Evolutionary conservation across 2,797 vertebrate species (phyloP).

Genomic region (Onychomys torridus): DNA sequence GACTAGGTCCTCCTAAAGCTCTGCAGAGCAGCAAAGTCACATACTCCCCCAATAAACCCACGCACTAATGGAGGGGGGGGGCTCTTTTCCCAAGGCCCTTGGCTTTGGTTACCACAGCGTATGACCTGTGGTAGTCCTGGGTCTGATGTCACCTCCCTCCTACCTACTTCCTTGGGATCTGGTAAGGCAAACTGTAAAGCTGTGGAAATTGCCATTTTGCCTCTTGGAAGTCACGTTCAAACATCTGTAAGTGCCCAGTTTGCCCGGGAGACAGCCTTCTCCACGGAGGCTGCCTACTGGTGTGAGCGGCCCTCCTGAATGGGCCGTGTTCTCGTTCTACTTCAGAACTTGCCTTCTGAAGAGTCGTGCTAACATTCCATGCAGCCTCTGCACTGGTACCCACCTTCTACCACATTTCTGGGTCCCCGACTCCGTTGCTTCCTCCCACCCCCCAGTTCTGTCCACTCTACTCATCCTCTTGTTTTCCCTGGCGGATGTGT

Average conservation of each 20-base stretch:
- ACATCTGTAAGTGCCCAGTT: neutral
- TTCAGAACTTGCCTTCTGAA: neutral
- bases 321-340: neutral
- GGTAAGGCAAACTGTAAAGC: conserved; percentile 39
- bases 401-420: neutral
- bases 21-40: neutral
- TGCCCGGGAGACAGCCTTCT: neutral
- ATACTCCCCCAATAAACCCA: neutral
- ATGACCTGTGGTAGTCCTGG: neutral
- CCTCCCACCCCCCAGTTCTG: neutral
- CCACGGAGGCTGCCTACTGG: neutral
- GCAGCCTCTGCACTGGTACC: neutral
- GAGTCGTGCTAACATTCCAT: neutral
- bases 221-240: neutral
- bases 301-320: neutral
- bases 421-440: neutral
- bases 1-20: neutral
- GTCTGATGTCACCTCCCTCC: conserved; percentile 25
- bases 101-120: conserved; percentile 13
- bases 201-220: neutral
- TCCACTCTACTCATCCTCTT: neutral
- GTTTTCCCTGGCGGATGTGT: neutral
- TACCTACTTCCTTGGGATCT: conserved; percentile 66
- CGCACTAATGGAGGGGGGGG: neutral
- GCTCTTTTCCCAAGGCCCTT: neutral